Evolutionary conservation across 2,113 vertebrate genomes (phyloP).

Genomic region (Hyperoodon ampullatus): DNA sequence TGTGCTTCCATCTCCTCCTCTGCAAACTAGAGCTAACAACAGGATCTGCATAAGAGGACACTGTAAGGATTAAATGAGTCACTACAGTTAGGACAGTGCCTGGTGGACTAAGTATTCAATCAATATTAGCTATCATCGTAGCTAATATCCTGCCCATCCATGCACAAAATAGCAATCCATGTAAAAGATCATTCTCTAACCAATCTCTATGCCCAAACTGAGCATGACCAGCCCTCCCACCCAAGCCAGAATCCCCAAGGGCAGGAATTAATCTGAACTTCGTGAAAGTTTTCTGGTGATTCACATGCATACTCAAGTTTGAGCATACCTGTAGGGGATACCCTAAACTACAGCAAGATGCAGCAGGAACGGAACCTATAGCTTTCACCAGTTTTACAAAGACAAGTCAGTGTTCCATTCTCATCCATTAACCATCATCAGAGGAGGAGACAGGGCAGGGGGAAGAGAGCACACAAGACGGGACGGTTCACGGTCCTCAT

Average conservation of each 20-base stretch:
- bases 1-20: neutral
- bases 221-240: neutral
- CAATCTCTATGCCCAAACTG: neutral
- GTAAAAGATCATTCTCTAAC: neutral
- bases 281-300: neutral
- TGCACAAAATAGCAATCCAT: neutral
- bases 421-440: neutral
- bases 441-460: neutral
- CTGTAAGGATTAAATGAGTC: neutral
- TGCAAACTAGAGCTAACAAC: neutral
- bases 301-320: neutral
- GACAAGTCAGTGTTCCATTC: neutral
- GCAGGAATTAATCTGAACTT: neutral
- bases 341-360: neutral
- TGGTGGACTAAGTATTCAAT: neutral
- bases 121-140: neutral
- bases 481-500: fast-evolving
- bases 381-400: neutral
- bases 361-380: neutral
- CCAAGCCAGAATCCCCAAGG: neutral
- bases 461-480: neutral
- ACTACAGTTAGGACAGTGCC: too few relatives aligned
- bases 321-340: neutral
- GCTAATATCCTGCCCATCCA: neutral
- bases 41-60: neutral